Percentiles rank a stretch among this genome's conserved stretches.
These are phyloP conservation scores for Alviniconcha marisindica DNA, from an alignment of 1,140 invertebrate genomes.

Conservation along the genomic window DNA sequence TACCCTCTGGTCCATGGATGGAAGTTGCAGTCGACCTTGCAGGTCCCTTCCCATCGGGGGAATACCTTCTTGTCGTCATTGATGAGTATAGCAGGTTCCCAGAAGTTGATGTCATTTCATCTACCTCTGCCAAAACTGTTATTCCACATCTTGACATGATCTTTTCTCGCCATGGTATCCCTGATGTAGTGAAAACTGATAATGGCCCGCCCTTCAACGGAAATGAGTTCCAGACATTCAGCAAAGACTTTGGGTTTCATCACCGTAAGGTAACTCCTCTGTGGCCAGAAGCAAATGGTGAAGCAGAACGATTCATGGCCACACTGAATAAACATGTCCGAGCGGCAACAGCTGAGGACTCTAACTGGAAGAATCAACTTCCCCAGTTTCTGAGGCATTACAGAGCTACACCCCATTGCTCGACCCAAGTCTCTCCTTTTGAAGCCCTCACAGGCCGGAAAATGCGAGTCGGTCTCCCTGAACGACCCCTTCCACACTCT, in stretches of 20 bases:
- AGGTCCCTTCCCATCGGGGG: constrained; percentile 55
- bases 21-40: constrained; percentile 57
- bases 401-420: constrained; percentile 40
- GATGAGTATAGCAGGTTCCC: constrained; percentile 63
- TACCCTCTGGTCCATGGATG: constrained; percentile 57
- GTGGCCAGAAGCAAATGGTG: constrained; percentile 33
- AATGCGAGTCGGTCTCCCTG: constrained; percentile 35
- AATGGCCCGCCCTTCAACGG: constrained; percentile 52
- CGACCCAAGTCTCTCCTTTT: constrained; percentile 36
- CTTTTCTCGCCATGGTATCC: constrained; percentile 47
- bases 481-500: constrained; percentile 18
- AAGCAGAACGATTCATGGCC: constrained; percentile 21
- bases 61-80: constrained; percentile 58
- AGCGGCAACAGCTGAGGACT: background rate
- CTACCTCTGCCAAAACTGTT: constrained; percentile 46
- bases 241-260: constrained; percentile 31
- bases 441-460: constrained; percentile 40
- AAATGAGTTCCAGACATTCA: constrained; percentile 40
- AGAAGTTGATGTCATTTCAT: constrained; percentile 51
- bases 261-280: constrained; percentile 40
- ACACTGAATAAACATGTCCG: constrained; percentile 6
- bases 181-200: constrained; percentile 45
- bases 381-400: constrained; percentile 42
- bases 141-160: constrained; percentile 51
- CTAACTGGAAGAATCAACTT: background rate